Evolutionary conservation across 2,888 invertebrate species (phyloP), one percentile per base, ranked within the genome.

Genomic region (Drosophila mimica): DNA sequence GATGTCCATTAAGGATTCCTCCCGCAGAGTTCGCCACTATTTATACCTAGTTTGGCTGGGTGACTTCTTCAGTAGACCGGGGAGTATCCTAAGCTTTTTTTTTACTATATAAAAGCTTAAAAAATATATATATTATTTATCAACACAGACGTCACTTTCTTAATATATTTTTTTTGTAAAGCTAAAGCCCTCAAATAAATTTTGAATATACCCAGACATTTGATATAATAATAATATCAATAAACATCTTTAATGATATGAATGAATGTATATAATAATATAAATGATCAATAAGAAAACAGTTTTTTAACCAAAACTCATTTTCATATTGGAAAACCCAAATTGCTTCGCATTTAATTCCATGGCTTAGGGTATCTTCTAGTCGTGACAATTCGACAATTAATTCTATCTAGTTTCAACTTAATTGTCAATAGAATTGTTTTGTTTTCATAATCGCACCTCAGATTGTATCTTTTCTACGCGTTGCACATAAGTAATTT

Each of bases 381-480:
- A 15, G 20, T 46, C 46, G 20, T 46, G 46, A 7, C 4, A 20
- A 2, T 0, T 4, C 15, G 7, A 4, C 7, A 8, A 4, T 4
- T 4, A 2, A 20, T 20, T 43, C 1, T 15, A 15, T 2, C 1
- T 20, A 46, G 8, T 48, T 67, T 31, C 36, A 56, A 25, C 38
- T 34, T 67, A 56, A 36, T 20, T 34, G 38, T 49, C 20, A 4
- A 43, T 68, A 9, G 57, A 49, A 36, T 48, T n/a, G 40, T 49
- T 46, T 46, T 67, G 72, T 28, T 74, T 65, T 64, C 36, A 46
- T 68, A 65, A 61, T 75, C 72, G 57, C 82, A 83, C 82, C 72
- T 81, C 43, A 58, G 62, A 53, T 74, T 30, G 3, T 63, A 48
- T 53, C 48, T 34, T 40, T 15, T n/a, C n/a, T n/a, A 58, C 71